Evolutionary conservation across 2,113 vertebrate genomes (phyloP).

Genomic region (Chrysemys picta): DNA sequence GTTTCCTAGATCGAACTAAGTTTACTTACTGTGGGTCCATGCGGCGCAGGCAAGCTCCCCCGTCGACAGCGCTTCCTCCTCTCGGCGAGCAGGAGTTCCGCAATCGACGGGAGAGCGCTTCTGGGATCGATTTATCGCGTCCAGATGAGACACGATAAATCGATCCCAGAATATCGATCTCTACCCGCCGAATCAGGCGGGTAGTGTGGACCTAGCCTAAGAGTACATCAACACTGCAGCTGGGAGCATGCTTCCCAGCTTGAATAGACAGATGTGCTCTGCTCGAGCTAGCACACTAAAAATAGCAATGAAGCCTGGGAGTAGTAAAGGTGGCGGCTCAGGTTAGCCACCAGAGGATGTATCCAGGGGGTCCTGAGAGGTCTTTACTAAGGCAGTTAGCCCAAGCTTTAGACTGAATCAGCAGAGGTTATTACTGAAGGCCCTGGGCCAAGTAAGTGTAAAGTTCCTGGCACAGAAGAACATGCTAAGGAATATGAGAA

Average conservation of each 20-base stretch:
- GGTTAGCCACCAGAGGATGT: not conserved
- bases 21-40: no score
- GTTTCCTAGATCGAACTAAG: no score
- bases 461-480: not conserved
- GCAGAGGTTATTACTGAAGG: not conserved
- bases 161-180: no score
- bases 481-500: not conserved
- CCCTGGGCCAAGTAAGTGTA: not conserved
- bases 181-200: no score
- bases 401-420: not conserved
- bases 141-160: no score
- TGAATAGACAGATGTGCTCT: not conserved
- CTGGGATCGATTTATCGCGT: no score
- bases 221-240: not conserved
- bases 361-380: not conserved
- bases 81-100: no score
- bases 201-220: not conserved
- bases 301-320: not conserved
- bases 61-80: no score
- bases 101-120: no score
- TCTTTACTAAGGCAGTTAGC: not conserved
- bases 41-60: no score
- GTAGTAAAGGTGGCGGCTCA: not conserved
- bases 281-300: not conserved
- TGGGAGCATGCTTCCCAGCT: not conserved